A percentile compares a stretch with the other conserved stretches of the same genome.
Conservation (phyloP, 2,888 invertebrate species). For the Ligdia adustata region DNA sequence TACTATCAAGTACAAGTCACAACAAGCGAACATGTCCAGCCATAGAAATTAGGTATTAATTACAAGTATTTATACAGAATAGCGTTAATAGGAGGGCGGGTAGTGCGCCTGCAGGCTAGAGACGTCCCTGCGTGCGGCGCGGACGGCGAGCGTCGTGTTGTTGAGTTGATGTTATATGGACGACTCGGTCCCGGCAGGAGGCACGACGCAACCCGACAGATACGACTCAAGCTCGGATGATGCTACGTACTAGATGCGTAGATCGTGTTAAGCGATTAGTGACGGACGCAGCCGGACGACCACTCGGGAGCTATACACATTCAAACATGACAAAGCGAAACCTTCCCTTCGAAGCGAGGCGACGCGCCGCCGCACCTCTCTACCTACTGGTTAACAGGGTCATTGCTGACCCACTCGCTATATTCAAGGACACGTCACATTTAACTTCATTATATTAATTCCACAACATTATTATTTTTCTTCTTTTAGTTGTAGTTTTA, state of each 20-base stretch:
- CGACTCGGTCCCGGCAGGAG: conserved; percentile 20
- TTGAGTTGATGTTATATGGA: background rate
- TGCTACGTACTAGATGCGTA: conserved; percentile 31
- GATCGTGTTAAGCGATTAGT: conserved; percentile 38
- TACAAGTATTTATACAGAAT: conserved; percentile 23
- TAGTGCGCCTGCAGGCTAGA: conserved; percentile 27
- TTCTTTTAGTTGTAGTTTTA: no score
- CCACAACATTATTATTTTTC: no score
- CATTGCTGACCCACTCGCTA: no score
- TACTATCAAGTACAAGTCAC: conserved; percentile 30
- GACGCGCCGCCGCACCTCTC: background rate
- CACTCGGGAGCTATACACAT: conserved; percentile 34
- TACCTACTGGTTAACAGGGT: no score
- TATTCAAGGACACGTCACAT: background rate
- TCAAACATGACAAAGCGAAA: conserved; percentile 37
- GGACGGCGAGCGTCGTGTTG: conserved; percentile 1
- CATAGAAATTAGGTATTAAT: conserved; percentile 31
- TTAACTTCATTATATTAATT: no score
- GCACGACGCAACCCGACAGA: conserved; percentile 21
- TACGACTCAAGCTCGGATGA: conserved; percentile 21
- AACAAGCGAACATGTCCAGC: conserved; percentile 37
- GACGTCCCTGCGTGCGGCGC: background rate
- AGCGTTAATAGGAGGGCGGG: conserved; percentile 34
- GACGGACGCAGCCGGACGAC: conserved; percentile 33
- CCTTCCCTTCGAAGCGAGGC: conserved; percentile 28